Percentiles rank a stretch among this genome's conserved stretches.
Evolutionary conservation across 1,140 invertebrate genomes (phyloP).

Genomic region (Atta cephalotes): DNA sequence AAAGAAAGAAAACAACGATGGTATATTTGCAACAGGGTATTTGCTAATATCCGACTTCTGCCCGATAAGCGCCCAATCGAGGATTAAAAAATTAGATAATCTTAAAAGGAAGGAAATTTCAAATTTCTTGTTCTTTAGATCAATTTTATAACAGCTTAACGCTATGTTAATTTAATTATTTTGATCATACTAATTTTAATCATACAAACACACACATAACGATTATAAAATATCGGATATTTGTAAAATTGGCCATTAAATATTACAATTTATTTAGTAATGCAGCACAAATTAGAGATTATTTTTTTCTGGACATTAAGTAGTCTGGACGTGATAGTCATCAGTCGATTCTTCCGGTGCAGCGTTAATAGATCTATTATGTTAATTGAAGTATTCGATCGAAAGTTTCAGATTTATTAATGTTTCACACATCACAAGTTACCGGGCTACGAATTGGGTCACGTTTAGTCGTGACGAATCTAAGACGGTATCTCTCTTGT

Average conservation of each 20-base stretch:
- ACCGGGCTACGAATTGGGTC: conserved; percentile 34
- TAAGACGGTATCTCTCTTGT: conserved; percentile 41
- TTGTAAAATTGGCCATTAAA: background rate
- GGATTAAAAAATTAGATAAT: background rate
- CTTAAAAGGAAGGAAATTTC: background rate
- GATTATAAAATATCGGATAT: background rate
- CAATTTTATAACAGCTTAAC: background rate
- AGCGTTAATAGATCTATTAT: conserved; percentile 26
- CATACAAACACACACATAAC: background rate
- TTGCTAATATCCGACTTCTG: background rate
- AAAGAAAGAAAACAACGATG: conserved; percentile 4
- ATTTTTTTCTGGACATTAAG: background rate
- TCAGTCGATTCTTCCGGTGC: background rate
- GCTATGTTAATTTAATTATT: background rate
- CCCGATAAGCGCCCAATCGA: background rate
- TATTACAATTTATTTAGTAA: background rate
- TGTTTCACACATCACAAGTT: conserved; percentile 31
- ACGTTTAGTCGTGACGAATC: conserved; percentile 40
- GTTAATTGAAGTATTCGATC: conserved; percentile 48
- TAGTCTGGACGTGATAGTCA: background rate
- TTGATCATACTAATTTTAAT: background rate
- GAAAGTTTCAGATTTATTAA: conserved; percentile 44
- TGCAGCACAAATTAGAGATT: conserved; percentile 3
- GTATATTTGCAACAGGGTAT: background rate
- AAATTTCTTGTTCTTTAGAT: background rate